Evolutionary conservation across 1,140 invertebrate genomes (phyloP).

Genomic region (Argopecten irradians): DNA sequence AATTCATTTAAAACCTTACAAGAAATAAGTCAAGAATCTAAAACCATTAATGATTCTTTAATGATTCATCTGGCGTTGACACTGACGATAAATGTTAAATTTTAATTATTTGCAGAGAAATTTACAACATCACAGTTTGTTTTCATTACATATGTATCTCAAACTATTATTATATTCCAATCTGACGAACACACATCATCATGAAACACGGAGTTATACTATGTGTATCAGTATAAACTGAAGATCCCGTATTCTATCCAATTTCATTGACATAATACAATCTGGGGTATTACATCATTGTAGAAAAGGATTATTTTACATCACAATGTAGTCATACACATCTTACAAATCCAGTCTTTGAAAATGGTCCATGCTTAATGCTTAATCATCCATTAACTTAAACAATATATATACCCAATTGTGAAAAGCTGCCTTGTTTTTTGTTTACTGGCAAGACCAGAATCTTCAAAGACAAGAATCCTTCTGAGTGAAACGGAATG

Average conservation of each 20-base stretch:
- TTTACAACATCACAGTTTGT: background rate
- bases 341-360: background rate
- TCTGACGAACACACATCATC: too few relatives aligned
- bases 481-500: too few relatives aligned
- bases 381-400: background rate
- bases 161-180: too few relatives aligned
- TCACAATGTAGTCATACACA: background rate
- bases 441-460: background rate
- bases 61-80: conserved; percentile 3
- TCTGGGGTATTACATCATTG: background rate
- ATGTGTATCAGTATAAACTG: too few relatives aligned
- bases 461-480: too few relatives aligned
- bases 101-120: background rate
- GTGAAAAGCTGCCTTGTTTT: background rate
- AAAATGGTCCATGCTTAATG: background rate
- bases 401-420: background rate
- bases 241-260: too few relatives aligned
- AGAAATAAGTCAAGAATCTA: background rate
- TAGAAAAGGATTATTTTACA: background rate
- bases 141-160: background rate
- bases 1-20: too few relatives aligned
- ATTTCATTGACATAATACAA: too few relatives aligned
- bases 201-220: background rate
- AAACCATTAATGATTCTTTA: background rate
- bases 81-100: background rate